Evolutionary conservation across 2,113 vertebrate species (phyloP), one percentile per base, ranked within the genome.

Genomic region (Tympanuchus pallidicinctus): DNA sequence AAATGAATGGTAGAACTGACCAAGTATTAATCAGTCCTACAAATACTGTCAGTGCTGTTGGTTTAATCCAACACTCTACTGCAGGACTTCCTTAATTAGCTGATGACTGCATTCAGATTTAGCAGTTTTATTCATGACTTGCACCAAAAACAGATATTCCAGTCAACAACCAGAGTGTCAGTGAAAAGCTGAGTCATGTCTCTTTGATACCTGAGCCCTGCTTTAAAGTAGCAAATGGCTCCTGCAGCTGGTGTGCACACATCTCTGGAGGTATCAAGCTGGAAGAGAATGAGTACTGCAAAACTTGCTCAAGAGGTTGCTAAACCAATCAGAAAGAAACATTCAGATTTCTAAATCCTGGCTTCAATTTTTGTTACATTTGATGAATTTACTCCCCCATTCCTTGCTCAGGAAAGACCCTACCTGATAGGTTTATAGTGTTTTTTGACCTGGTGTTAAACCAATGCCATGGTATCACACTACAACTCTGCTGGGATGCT

Each of bases 221-320:
- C 60, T 82, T 87, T 63, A 86, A 82, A 92, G 67, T 40, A 87
- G 47, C 42, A 96, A 91, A 93, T 42, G 38, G 65, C 56, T 83
- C 64, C 60, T 77, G 60, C 91, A 91, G 81, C 34, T 77, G 78
- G 60, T 73, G 34, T 66, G 63, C 70, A 40, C 67, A 7, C 43
- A 74, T 75, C 75, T 90, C 72, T 13, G 1, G 40, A 17, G 67
- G 75, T 43, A 36, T 16, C 25, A 32, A 3, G 21, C 17, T 40
- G 61, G 73, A 25, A 25, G 47, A 43, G 61, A 79, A 43, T 12
- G 88, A 45, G 30, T n/a, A n/a, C 11, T 54, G 45, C 0, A 0
- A 82, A 88, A 82, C 2, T 1, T 14, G 6, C 18, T 47, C 16
- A 64, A 18, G 42, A 1, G 5, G 15, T 45, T 34, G 54, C 40